phyloP scores from a whole-genome alignment of 2,797 vertebrate genomes.

The Siniperca scherzeri region DNA sequence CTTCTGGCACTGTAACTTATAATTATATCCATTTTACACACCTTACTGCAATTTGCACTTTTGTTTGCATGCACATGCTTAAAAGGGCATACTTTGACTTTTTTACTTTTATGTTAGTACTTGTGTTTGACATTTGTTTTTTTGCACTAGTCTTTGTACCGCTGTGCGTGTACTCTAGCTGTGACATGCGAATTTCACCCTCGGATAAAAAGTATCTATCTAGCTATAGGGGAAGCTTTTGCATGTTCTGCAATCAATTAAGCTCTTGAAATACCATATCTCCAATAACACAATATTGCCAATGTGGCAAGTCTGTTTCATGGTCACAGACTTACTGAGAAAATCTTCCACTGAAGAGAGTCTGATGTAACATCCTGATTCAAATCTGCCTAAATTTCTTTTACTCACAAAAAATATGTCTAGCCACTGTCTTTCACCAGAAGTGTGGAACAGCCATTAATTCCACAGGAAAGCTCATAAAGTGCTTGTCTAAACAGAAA shows the following conservation, averaged over 20 bases:
- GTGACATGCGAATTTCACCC: too few relatives aligned
- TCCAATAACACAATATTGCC: constrained; percentile 11
- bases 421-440: constrained; percentile 41
- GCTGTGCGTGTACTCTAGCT: too few relatives aligned
- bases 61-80: too few relatives aligned
- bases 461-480: constrained; percentile 31
- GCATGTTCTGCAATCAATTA: constrained; percentile 24
- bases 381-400: constrained; percentile 55
- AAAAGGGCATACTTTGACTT: too few relatives aligned
- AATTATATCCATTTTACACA: too few relatives aligned
- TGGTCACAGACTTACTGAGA: constrained; percentile 23
- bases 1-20: too few relatives aligned
- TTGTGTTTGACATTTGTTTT: too few relatives aligned
- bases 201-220: too few relatives aligned
- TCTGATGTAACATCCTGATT: constrained; percentile 49
- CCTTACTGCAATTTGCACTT: too few relatives aligned
- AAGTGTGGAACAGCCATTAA: constrained; percentile 36
- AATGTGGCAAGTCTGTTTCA: constrained; percentile 45
- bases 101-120: too few relatives aligned
- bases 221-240: neutral
- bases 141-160: too few relatives aligned
- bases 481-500: constrained; percentile 47
- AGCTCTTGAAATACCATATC: constrained; percentile 20
- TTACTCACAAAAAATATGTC: constrained; percentile 43
- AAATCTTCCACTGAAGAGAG: constrained; percentile 39